Conservation (phyloP, 1,140 invertebrate genomes). For the Ephestia elutella region DNA sequence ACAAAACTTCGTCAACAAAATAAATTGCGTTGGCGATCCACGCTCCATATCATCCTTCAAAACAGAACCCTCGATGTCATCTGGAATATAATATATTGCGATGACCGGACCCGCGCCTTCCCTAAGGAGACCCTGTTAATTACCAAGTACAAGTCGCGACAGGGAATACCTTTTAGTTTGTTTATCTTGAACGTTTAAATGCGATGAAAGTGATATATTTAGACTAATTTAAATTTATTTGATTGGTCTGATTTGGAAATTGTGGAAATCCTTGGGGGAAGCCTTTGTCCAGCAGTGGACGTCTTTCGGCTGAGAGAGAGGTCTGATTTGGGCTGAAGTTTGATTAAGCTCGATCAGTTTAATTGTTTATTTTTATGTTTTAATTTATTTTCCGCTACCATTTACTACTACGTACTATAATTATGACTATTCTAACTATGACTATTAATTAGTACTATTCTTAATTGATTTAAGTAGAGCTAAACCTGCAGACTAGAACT, state of each 20-base stretch:
- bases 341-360: too few species aligned
- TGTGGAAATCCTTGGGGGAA: too few species aligned
- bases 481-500: too few species aligned
- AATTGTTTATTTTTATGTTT: too few species aligned
- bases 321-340: too few species aligned
- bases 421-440: too few species aligned
- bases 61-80: conserved; percentile 51
- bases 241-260: background rate
- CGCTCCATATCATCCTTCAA: conserved; percentile 55
- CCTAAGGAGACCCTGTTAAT: conserved; percentile 63
- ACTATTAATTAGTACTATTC: too few species aligned
- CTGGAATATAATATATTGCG: conserved; percentile 67
- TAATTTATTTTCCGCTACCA: too few species aligned
- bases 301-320: too few species aligned
- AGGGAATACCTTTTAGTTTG: conserved; percentile 54
- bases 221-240: background rate
- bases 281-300: too few species aligned
- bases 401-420: too few species aligned
- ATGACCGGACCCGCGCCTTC: conserved; percentile 49
- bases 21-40: conserved; percentile 2
- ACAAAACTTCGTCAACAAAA: conserved; percentile 1
- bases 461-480: too few species aligned
- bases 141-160: conserved; percentile 60
- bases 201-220: background rate
- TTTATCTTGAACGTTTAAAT: conserved; percentile 4